phyloP scores from a whole-genome alignment of 1,140 invertebrate species.

The Hetaerina americana region DNA sequence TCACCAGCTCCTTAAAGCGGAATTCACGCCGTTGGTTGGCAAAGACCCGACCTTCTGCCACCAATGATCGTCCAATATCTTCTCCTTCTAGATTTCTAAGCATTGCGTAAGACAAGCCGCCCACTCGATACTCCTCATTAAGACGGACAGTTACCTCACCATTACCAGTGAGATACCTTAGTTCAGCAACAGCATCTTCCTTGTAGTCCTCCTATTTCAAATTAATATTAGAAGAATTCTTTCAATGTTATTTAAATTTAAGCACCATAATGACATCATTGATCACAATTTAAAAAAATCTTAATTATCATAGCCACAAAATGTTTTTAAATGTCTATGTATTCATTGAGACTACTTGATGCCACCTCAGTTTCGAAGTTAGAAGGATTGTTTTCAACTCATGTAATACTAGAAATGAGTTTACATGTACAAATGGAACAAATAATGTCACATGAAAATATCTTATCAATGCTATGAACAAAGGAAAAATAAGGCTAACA shows the following conservation, averaged over 20 bases:
- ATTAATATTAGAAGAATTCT: too few species aligned
- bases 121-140: slow-evolving; percentile 55
- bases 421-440: too few species aligned
- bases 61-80: slow-evolving; percentile 71
- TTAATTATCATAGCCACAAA: too few species aligned
- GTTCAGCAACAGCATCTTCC: slow-evolving; percentile 55
- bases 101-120: slow-evolving; percentile 53
- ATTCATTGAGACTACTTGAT: too few species aligned
- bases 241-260: slow-evolving; percentile 7
- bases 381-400: too few species aligned
- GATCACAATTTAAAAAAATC: slow-evolving; percentile 4
- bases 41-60: slow-evolving; percentile 73
- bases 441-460: too few species aligned
- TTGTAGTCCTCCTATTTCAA: slow-evolving; percentile 53
- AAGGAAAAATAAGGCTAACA: too few species aligned
- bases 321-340: too few species aligned
- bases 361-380: too few species aligned
- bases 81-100: slow-evolving; percentile 60
- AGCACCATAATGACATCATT: not conserved
- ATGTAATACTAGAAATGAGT: too few species aligned
- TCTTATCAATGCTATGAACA: too few species aligned
- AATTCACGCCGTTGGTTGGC: slow-evolving; percentile 69
- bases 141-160: slow-evolving; percentile 45
- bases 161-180: slow-evolving; percentile 27
- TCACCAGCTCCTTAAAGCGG: slow-evolving; percentile 63